Percentiles rank a stretch among this genome's conserved stretches.
phyloP scores from a whole-genome alignment of 2,797 vertebrate genomes.

The Lycodopsis pacificus region DNA sequence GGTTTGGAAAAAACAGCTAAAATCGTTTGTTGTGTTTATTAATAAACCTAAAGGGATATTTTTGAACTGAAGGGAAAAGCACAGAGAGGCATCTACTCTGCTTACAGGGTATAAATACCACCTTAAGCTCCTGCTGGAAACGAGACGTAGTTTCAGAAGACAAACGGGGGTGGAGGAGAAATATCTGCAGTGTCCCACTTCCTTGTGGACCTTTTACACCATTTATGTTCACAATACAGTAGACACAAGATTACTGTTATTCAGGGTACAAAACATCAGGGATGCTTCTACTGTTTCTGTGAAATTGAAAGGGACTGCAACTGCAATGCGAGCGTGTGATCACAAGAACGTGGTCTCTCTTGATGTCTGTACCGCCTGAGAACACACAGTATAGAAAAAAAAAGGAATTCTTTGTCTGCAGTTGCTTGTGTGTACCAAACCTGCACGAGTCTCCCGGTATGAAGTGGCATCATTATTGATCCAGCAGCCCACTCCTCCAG shows the following conservation, averaged over 20 bases:
- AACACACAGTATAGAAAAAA: neutral
- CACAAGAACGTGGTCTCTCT: neutral
- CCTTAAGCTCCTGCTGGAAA: slow-evolving; percentile 50
- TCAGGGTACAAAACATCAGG: slow-evolving; percentile 11
- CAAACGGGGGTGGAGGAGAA: slow-evolving; percentile 41
- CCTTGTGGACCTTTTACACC: slow-evolving; percentile 43
- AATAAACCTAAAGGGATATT: slow-evolving; percentile 48
- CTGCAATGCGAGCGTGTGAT: neutral
- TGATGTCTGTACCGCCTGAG: neutral
- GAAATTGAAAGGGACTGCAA: slow-evolving; percentile 14
- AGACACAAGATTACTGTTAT: slow-evolving; percentile 29
- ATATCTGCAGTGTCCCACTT: slow-evolving; percentile 74
- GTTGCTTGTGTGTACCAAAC: neutral
- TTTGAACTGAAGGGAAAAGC: slow-evolving; percentile 24
- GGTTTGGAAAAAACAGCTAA: slow-evolving; percentile 5
- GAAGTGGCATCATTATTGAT: slow-evolving; percentile 54
- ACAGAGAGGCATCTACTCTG: slow-evolving; percentile 29
- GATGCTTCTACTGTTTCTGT: slow-evolving; percentile 9
- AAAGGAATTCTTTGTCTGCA: neutral
- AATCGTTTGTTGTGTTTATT: slow-evolving; percentile 41
- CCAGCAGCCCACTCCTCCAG: slow-evolving; percentile 28
- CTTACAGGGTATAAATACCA: slow-evolving; percentile 49
- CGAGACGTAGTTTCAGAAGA: slow-evolving; percentile 41
- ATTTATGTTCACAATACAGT: slow-evolving; percentile 48
- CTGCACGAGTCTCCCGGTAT: slow-evolving; percentile 10